Conservation (phyloP, 2,888 invertebrate species). For the Rutpela maculata region DNA sequence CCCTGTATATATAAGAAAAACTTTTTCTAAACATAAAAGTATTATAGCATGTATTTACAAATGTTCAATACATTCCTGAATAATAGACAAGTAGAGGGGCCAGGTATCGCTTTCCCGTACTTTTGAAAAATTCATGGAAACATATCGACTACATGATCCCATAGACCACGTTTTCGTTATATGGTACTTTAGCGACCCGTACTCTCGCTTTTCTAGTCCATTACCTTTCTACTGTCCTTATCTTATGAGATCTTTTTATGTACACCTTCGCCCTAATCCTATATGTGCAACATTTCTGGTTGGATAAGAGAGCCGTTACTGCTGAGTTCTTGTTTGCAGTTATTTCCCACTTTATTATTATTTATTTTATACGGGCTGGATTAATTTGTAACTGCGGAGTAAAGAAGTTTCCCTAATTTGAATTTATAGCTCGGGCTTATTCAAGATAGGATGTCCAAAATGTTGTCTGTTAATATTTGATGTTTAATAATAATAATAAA, state of each 20-base stretch:
- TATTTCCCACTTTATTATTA: conserved; percentile 25
- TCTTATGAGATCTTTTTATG: conserved; percentile 37
- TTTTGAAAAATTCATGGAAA: conserved; percentile 33
- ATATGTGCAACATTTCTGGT: conserved; percentile 20
- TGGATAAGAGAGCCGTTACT: conserved; percentile 22
- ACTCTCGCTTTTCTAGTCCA: conserved; percentile 39
- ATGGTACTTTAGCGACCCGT: conserved; percentile 29
- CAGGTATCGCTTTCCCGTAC: neutral
- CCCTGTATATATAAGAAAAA: too few relatives aligned
- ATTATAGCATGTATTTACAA: too few relatives aligned
- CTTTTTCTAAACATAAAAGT: too few relatives aligned
- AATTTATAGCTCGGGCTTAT: neutral
- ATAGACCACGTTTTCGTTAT: conserved; percentile 35
- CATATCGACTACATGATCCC: conserved; percentile 1
- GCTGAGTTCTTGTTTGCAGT: conserved; percentile 11
- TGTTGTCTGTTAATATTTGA: too few relatives aligned
- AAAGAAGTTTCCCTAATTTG: neutral
- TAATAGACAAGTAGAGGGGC: conserved; percentile 3
- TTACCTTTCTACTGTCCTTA: conserved; percentile 27
- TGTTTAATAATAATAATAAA: too few relatives aligned
- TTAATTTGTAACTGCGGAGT: neutral
- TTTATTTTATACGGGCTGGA: conserved; percentile 17
- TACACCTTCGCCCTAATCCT: conserved; percentile 38
- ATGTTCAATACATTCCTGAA: neutral
- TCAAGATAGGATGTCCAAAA: neutral